Evolutionary conservation across 35 echinoderm and acorn worm species (phyloP).

Genomic region (Ptychodera flava): DNA sequence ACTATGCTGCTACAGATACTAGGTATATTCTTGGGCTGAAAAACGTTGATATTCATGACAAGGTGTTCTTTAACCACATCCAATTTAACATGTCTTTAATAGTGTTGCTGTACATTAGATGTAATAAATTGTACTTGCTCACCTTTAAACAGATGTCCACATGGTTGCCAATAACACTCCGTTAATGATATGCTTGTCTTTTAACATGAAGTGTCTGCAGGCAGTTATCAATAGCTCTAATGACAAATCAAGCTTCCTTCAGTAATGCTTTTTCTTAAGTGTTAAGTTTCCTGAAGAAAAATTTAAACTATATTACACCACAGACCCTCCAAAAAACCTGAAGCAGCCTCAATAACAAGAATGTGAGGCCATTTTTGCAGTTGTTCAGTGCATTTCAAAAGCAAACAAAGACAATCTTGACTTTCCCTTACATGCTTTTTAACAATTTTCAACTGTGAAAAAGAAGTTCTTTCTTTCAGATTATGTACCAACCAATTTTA

Average conservation of each 20-base stretch:
- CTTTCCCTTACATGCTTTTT: background rate
- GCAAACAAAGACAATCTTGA: background rate
- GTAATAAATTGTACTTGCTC: no score
- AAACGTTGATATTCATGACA: no score
- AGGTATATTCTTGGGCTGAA: no score
- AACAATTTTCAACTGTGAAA: background rate
- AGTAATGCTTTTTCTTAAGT: background rate
- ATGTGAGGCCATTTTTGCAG: background rate
- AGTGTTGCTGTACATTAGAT: no score
- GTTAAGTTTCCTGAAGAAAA: background rate
- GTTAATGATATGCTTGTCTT: slow-evolving; percentile 55
- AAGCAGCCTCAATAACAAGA: no score
- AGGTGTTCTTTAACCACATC: no score
- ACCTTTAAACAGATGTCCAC: slow-evolving; percentile 47
- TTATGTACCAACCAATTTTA: background rate
- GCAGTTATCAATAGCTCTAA: slow-evolving; percentile 19
- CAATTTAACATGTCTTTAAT: no score
- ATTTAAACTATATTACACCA: no score
- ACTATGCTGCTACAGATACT: no score
- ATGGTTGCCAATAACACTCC: slow-evolving; percentile 61
- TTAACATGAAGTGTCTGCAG: slow-evolving; percentile 28
- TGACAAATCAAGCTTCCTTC: slow-evolving; percentile 15
- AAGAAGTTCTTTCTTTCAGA: background rate
- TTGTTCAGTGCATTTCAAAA: background rate
- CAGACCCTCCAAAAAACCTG: no score